Evolutionary conservation across 1,140 invertebrate species (phyloP), one percentile per base, ranked within the genome.

Genomic region (Choristoneura fumiferana): DNA sequence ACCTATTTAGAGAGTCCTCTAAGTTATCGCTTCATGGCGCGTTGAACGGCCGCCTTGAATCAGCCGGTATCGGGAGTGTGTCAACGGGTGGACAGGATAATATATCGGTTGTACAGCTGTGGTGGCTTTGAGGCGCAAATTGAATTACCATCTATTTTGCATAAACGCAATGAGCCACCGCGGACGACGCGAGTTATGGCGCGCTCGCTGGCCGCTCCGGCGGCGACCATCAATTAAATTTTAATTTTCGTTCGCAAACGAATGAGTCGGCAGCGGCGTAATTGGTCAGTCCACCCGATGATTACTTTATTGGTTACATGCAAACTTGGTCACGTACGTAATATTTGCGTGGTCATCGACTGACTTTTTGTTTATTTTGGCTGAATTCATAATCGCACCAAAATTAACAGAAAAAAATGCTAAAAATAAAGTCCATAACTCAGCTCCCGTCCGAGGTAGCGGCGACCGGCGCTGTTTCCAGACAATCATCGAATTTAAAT

Each of bases 221-320:
- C 33, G 59, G 36, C 35, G 56, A 65, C 67, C 74, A 80, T 78
- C 73, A 82, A 84, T 87, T 84, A 81, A 81, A 77, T 75, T 80
- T 84, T 79, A 87, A 81, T 84, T 81, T 84, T 78, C 76, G 75
- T 78, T 70, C 64, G 69, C 68, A 67, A n/a, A 70, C 72, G 75
- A 77, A 73, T 78, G 69, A 78, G 73, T 77, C 77, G 61, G 73
- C 74, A 65, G 57, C 63, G 61, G 37, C 62, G 74, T 87, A 84
- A 84, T 87, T 84, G 81, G 73, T 59, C 69, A 39, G 65, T 53
- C 78, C 67, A 66, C 69, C 69, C 69, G 75, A 79, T 83, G 78
- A 87, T 84, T 82, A 78, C 79, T 85, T 87, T 85, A 87, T 87
- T 85, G 84, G 76, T 71, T 71, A 65, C 76, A 72, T 67, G 73